Base-by-base conservation (phyloP, 2,113 vertebrate species). In the Steatornis caripensis region DNA sequence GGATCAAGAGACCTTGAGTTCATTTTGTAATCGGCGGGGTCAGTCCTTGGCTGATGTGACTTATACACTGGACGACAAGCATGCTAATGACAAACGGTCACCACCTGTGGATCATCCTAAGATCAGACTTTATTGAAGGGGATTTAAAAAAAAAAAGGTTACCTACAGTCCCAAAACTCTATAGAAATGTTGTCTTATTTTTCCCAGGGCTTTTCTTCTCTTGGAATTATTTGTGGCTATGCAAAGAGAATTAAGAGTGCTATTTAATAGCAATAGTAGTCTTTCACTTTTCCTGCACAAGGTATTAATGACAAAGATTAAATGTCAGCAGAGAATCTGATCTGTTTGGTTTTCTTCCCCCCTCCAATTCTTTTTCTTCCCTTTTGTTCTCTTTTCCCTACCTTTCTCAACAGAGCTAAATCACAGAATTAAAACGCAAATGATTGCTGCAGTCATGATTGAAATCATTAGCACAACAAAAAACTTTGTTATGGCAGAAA, bases 261-360 rank as follows among this genome's bases (percentile, higher is more conserved):
- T 91, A 5, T 62, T 75, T 54, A 62, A 70, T 34, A 84, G 39
- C 43, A 82, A 36, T 41, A 84, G 78, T 45, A 74, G 60, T 77
- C 55, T 86, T 92, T 84, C 19, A 62, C 11, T 74, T 89, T 93
- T 84, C 27, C 34, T 2, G 13, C 55, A 21, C 29, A 37, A 71
- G 5, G 8, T 60, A 57, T 74, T 81, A 36, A 58, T 89, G 80
- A 49, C 36, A 53, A 43, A 71, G 79, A 64, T 68, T 37, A n/a
- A 92, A 82, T 68, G 53, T 55, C 88, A 92, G 61, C 60, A 94
- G 76, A 86, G 68, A 90, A 93, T 82, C 75, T 70, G 49, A 87
- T 70, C 68, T 12, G 32, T 71, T 71, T 34, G 55, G 32, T 12
- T 26, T 69, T 53, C 37, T 49, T 0, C 0, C 16, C 12, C 10